phyloP scores from a whole-genome alignment of 53 echinoderm and acorn worm species.

The Arbacia lixula region DNA sequence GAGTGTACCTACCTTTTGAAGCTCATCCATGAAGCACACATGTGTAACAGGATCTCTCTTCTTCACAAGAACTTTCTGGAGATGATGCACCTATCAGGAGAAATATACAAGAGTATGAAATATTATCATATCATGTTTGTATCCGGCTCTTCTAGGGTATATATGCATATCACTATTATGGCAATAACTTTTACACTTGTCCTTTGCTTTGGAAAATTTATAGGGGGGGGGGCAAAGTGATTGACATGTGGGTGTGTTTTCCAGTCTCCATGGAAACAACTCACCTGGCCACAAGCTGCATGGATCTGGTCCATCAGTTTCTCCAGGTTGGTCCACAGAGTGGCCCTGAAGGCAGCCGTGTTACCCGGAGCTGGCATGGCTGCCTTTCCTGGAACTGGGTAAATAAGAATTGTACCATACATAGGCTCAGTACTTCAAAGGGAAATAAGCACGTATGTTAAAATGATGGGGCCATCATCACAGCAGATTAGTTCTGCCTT shows the following conservation, averaged over 20 bases:
- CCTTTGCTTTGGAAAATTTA: background rate
- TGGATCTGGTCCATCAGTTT: conserved; percentile 97
- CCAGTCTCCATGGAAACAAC: no score
- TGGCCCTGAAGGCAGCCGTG: conserved; percentile 96
- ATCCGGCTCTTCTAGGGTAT: no score
- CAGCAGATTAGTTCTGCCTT: no score
- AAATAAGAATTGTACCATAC: background rate
- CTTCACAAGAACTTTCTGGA: conserved; percentile 97
- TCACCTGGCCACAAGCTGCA: conserved; percentile 96
- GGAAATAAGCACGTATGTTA: no score
- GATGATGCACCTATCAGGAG: conserved; percentile 81
- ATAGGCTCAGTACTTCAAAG: no score
- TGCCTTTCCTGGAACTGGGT: conserved; percentile 86
- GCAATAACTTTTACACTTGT: background rate
- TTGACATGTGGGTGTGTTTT: no score
- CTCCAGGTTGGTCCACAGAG: conserved; percentile 95
- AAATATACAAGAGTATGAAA: background rate
- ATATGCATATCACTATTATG: no score
- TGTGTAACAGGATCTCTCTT: conserved; percentile 98
- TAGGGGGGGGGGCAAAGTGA: no score
- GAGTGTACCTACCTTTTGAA: conserved; percentile 80
- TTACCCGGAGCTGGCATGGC: conserved; percentile 94
- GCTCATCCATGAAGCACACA: conserved; percentile 97
- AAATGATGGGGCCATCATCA: no score
- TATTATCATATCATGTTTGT: no score